These are phyloP conservation scores for Siderastrea radians DNA, from an alignment of 92 coral and sea anemone genomes.

Conservation along the genomic window DNA sequence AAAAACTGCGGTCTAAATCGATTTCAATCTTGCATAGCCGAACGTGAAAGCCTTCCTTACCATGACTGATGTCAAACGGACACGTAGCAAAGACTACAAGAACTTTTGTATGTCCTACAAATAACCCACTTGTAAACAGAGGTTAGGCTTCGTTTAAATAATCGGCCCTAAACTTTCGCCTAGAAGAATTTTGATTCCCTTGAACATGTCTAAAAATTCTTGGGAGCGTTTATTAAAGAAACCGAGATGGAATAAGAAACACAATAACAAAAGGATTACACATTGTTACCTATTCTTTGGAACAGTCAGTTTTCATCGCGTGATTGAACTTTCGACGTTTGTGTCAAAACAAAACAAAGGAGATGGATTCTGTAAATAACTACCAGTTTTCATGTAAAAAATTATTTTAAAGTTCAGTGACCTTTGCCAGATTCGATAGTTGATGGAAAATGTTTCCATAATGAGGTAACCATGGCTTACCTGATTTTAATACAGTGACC, in stretches of 20 bases:
- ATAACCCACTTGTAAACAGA: too few relatives aligned
- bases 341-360: slow-evolving; percentile 31
- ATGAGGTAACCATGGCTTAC: neutral
- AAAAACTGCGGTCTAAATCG: too few relatives aligned
- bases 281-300: neutral
- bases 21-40: too few relatives aligned
- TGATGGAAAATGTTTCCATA: slow-evolving; percentile 17
- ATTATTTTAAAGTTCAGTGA: slow-evolving; percentile 18
- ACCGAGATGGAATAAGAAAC: neutral
- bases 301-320: slow-evolving; percentile 1
- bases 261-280: neutral
- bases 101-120: too few relatives aligned
- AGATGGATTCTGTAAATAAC: neutral
- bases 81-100: too few relatives aligned
- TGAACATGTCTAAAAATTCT: too few relatives aligned
- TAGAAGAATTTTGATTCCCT: too few relatives aligned
- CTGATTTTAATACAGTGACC: neutral
- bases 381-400: slow-evolving; percentile 23
- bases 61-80: too few relatives aligned
- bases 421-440: neutral
- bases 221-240: too few relatives aligned
- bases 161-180: too few relatives aligned
- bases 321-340: slow-evolving; percentile 26
- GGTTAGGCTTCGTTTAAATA: too few relatives aligned
- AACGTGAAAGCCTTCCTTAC: too few relatives aligned